phyloP scores from a whole-genome alignment of 2,113 vertebrate genomes.

The Cinclus cinclus region DNA sequence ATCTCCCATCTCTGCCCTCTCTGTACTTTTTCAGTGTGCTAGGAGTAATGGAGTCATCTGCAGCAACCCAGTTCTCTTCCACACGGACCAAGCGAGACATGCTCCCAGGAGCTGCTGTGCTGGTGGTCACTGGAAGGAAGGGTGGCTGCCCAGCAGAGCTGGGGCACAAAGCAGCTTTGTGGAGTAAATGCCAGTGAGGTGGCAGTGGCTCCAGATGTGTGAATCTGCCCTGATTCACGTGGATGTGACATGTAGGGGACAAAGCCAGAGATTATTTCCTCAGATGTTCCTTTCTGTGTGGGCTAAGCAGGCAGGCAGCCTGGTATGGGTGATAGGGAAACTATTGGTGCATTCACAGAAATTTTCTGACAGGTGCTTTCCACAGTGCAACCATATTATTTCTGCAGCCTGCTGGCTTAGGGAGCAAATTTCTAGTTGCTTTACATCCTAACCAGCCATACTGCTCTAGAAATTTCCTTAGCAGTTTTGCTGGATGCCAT shows the following conservation, averaged over 20 bases:
- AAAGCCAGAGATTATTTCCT: background rate
- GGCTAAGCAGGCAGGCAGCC: background rate
- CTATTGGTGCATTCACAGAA: background rate
- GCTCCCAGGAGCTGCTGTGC: background rate
- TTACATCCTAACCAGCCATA: slow-evolving; percentile 13
- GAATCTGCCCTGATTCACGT: background rate
- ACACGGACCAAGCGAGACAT: background rate
- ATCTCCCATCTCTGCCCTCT: background rate
- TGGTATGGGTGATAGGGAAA: background rate
- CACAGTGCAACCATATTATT: slow-evolving; percentile 34
- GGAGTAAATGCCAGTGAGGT: background rate
- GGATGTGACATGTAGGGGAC: background rate
- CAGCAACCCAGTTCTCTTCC: background rate
- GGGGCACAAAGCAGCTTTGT: background rate
- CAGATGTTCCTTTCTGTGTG: background rate
- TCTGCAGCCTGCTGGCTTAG: slow-evolving; percentile 15
- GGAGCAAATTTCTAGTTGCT: slow-evolving; percentile 11
- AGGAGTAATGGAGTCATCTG: background rate
- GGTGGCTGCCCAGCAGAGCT: background rate
- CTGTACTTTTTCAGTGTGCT: background rate
- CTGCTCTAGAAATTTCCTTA: slow-evolving; percentile 58
- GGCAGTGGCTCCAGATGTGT: background rate
- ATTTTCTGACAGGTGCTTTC: slow-evolving; percentile 24
- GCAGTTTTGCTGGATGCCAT: slow-evolving; percentile 48
- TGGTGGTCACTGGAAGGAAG: background rate